These are phyloP conservation scores for Chouioia cunea DNA, from an alignment of 2,888 invertebrate species.

Conservation along the genomic window DNA sequence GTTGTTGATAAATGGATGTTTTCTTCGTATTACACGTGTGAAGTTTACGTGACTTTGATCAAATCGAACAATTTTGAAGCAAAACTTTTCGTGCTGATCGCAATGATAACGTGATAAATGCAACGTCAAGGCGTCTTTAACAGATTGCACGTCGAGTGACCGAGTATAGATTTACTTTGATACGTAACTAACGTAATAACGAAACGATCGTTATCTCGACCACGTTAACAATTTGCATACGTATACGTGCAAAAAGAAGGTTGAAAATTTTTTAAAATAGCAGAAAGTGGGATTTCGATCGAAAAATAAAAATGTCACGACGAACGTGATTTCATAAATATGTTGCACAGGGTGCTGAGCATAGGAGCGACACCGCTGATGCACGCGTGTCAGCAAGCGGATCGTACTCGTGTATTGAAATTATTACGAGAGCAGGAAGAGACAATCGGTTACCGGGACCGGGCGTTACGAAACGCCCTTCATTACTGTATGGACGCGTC, in stretches of 20 bases:
- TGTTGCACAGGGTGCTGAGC: conserved; percentile 59
- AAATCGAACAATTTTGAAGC: background rate
- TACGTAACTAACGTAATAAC: no score
- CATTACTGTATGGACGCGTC: conserved; percentile 89
- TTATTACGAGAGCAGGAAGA: conserved; percentile 79
- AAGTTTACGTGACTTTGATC: background rate
- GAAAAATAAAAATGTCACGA: background rate
- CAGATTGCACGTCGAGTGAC: no score
- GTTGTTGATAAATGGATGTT: no score
- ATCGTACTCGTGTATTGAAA: conserved; percentile 81
- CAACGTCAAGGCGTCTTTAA: no score
- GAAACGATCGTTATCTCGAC: no score
- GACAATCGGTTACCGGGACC: conserved; percentile 80
- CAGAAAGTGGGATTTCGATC: background rate
- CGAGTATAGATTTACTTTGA: no score
- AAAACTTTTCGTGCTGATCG: background rate
- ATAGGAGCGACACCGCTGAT: conserved; percentile 86
- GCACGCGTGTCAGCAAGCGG: conserved; percentile 92
- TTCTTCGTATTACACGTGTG: no score
- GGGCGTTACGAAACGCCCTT: conserved; percentile 87
- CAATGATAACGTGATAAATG: background rate
- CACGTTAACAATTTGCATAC: no score
- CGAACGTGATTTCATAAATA: background rate
- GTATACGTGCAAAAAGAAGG: background rate
- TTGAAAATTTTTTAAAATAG: background rate